These are phyloP conservation scores for Heliothis subflexa DNA, from an alignment of 1,140 invertebrate genomes.

Conservation along the genomic window DNA sequence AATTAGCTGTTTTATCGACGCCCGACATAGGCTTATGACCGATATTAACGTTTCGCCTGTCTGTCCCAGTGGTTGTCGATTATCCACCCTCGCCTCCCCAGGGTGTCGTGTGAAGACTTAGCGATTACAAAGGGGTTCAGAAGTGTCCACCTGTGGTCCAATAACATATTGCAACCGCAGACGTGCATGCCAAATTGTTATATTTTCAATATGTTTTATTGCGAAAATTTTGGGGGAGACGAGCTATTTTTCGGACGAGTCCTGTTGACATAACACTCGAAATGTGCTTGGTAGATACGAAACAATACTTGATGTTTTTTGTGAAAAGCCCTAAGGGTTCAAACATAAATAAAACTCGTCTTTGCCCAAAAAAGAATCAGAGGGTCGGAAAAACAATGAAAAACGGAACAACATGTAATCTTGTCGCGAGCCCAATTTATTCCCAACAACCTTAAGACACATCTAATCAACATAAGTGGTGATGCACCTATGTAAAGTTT, in stretches of 20 bases:
- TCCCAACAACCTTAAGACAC: background rate
- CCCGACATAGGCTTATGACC: too few relatives aligned
- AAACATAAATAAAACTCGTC: too few relatives aligned
- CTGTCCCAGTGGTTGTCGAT: conserved; percentile 30
- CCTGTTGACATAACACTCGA: too few relatives aligned
- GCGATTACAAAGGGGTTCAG: conserved; percentile 12
- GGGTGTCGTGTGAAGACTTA: background rate
- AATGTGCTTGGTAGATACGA: too few relatives aligned
- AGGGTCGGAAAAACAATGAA: background rate
- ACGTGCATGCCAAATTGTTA: conserved; percentile 12
- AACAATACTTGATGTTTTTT: too few relatives aligned
- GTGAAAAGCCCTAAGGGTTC: too few relatives aligned
- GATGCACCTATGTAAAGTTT: background rate
- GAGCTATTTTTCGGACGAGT: background rate
- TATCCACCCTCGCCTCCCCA: conserved; percentile 7
- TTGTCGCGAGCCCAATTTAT: too few relatives aligned
- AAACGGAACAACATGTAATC: too few relatives aligned
- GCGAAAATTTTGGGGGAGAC: background rate
- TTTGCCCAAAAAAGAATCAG: background rate
- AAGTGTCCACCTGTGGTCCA: conserved; percentile 9
- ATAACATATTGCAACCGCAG: conserved; percentile 28
- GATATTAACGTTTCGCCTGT: background rate
- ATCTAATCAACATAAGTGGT: background rate
- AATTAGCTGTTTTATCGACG: too few relatives aligned
- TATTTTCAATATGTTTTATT: conserved; percentile 12